A percentile compares a stretch with the other conserved stretches of the same genome.
Conservation (phyloP, 2,797 vertebrate genomes). For the Peromyscus nudipes region DNA sequence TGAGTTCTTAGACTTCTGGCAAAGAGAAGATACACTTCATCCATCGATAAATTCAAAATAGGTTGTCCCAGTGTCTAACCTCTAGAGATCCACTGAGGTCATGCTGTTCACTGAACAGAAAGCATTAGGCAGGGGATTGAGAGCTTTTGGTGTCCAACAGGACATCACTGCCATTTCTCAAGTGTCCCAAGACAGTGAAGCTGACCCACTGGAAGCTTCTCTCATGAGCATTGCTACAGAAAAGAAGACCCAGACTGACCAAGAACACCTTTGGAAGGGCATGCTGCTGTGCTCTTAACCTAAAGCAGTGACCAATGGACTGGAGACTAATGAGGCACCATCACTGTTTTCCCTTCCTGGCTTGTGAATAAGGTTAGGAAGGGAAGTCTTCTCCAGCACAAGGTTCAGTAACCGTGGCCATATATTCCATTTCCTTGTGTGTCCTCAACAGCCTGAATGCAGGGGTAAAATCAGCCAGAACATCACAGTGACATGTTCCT, state of each 20-base stretch:
- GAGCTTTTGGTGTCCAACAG: background rate
- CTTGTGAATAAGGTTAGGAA: background rate
- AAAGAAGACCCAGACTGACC: background rate
- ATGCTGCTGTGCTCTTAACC: background rate
- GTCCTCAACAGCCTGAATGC: background rate
- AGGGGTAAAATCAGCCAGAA: slow-evolving; percentile 12
- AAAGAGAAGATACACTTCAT: background rate
- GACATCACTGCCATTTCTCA: background rate
- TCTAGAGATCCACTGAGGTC: background rate
- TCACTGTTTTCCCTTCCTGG: background rate
- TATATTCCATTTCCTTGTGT: slow-evolving; percentile 34
- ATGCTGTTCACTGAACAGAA: background rate
- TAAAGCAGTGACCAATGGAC: background rate
- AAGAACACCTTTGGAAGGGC: background rate
- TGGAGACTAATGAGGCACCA: background rate
- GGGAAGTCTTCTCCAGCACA: background rate
- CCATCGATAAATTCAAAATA: background rate
- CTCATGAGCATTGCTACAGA: too few relatives aligned
- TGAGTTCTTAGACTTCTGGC: background rate
- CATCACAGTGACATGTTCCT: background rate
- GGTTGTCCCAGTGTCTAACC: background rate
- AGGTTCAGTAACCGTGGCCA: slow-evolving; percentile 40
- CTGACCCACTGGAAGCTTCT: background rate
- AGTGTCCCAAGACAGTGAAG: background rate
- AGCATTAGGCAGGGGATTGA: background rate